Evolutionary conservation across 2,113 vertebrate genomes (phyloP), one percentile per base, ranked within the genome.

Genomic region (Mesitornis unicolor): DNA sequence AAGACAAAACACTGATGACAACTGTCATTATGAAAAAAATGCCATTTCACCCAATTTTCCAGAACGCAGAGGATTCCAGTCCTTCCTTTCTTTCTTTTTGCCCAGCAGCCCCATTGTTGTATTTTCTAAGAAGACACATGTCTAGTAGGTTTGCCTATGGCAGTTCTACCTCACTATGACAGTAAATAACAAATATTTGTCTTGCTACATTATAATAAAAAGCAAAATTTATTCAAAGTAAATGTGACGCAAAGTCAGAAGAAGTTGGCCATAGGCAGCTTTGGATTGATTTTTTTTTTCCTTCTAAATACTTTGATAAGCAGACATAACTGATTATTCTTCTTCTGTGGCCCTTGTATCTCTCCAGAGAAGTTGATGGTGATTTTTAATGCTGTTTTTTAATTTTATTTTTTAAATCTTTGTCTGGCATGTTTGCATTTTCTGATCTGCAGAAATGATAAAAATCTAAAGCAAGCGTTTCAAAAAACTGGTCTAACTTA

Each of bases 131-230:
- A 81, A 93, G 82, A 87, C 57, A 60, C 43, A 40, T 54, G 50
- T 94, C 85, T 69, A 53, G 71, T 93, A 94, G 93, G 67, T 94
- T 94, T 95, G 92, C 95, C 85, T 84, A 21, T 96, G 85, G 95
- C 87, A 69, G 31, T 88, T 94, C 38, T 60, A 82, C 57, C 75
- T 93, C 76, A 47, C 68, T 92, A 29, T 91, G 82, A 64, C 87
- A 87, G 61, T 60, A 83, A 47, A 89, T 83, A 85, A 93, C 64
- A 86, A 93, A 87, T 69, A 26, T 87, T 96, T 95, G 79, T 90
- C 87, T 28, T 82, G 12, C 15, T 86, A n/a, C 50, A 86, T 97
- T 73, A 91, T 69, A 61, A 78, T 70, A 79, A 64, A 81, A 57
- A 64, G 6, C 26, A 74, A 53, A 93, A 94, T 80, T 67, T 95